phyloP scores from a whole-genome alignment of 2,797 vertebrate genomes.

The Valencia hispanica region DNA sequence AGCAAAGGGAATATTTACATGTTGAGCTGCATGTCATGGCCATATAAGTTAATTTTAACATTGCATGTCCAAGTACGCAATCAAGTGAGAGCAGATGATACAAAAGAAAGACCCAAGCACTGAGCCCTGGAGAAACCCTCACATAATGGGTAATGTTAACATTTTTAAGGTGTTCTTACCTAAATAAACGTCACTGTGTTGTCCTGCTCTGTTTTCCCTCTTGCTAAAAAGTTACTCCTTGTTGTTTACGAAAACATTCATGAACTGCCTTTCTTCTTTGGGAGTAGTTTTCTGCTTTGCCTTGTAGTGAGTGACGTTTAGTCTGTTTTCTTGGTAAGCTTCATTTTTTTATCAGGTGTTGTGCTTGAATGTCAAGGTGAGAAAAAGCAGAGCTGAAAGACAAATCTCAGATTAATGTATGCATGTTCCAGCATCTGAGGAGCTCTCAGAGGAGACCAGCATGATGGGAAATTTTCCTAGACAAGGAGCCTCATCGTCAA shows the following conservation, averaged over 20 bases:
- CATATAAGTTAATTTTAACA: too few species aligned
- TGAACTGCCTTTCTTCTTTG: background rate
- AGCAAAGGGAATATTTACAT: too few species aligned
- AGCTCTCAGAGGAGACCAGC: background rate
- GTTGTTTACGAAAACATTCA: background rate
- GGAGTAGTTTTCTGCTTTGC: background rate
- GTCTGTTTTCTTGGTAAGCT: background rate
- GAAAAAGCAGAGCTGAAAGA: constrained; percentile 14
- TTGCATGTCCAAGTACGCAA: too few species aligned
- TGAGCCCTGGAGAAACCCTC: too few species aligned
- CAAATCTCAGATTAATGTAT: background rate
- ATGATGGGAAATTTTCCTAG: constrained; percentile 1
- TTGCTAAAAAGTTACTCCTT: background rate
- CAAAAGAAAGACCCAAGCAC: too few species aligned
- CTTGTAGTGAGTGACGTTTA: background rate
- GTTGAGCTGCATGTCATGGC: too few species aligned
- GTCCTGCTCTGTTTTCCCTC: constrained; percentile 1
- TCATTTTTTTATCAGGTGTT: constrained; percentile 1
- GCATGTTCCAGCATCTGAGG: background rate
- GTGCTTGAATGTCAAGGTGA: constrained; percentile 1
- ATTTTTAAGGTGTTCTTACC: background rate
- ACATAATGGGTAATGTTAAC: background rate
- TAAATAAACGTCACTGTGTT: background rate
- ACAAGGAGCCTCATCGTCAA: background rate
- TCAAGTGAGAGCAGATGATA: too few species aligned